Conservation (phyloP, 2,113 vertebrate species). For the Glaucidium brasilianum region DNA sequence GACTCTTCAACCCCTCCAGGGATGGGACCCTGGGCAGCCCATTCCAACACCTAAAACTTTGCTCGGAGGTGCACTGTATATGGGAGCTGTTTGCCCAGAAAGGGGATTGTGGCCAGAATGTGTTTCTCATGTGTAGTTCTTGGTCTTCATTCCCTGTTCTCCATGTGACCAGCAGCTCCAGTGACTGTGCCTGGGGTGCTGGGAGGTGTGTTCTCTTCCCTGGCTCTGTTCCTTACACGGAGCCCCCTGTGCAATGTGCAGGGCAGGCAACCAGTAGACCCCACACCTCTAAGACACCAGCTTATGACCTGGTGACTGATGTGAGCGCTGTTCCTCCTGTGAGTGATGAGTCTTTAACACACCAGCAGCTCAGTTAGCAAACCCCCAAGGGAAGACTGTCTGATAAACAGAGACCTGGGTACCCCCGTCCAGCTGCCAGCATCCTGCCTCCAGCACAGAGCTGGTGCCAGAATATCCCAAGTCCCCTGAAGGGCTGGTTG, state of each 20-base stretch:
- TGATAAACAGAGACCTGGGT: not conserved
- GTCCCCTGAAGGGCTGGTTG: not conserved
- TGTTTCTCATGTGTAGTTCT: not conserved
- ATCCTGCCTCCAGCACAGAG: not conserved
- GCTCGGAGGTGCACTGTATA: not conserved
- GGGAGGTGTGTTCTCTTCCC: not conserved
- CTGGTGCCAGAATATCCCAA: not conserved
- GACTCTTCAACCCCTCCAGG: no score
- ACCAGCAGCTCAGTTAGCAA: not conserved
- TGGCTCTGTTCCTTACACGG: accelerated
- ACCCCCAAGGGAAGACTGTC: not conserved
- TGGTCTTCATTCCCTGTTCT: not conserved
- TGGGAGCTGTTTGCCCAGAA: not conserved
- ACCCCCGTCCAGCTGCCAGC: not conserved
- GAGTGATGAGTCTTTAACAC: not conserved
- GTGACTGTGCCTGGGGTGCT: accelerated
- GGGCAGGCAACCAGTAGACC: not conserved
- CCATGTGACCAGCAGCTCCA: not conserved
- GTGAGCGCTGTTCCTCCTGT: not conserved
- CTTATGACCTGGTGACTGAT: not conserved
- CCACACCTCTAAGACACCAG: accelerated
- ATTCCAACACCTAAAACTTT: not conserved
- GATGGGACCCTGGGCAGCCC: no score
- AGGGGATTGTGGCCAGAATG: not conserved
- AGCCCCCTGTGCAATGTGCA: not conserved